A percentile compares a stretch with the other conserved stretches of the same genome.
Evolutionary conservation across 2,113 vertebrate genomes (phyloP).

Genomic region (Peromyscus maniculatus): DNA sequence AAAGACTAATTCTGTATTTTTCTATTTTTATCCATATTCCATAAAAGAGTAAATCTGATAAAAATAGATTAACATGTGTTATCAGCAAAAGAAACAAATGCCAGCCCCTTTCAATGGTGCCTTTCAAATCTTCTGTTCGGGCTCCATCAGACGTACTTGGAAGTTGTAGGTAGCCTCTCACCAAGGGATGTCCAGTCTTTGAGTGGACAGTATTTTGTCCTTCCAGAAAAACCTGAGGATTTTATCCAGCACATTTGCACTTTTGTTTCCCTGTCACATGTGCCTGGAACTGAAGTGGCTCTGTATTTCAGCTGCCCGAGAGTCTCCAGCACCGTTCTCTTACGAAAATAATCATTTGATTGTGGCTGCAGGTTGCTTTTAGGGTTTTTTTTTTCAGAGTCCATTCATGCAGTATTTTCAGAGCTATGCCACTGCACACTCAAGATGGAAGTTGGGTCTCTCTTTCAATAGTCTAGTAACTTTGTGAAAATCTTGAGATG

Average conservation of each 20-base stretch:
- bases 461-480: neutral
- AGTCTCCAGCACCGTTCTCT: neutral
- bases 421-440: neutral
- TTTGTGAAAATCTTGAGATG: neutral
- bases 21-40: constrained; percentile 1
- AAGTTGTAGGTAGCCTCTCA: neutral
- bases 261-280: neutral
- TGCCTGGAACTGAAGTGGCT: neutral
- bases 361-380: neutral
- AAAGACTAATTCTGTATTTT: neutral
- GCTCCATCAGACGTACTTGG: neutral
- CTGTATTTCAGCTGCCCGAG: neutral
- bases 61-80: neutral
- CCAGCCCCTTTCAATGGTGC: neutral
- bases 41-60: neutral
- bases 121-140: neutral
- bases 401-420: neutral
- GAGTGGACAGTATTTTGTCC: neutral
- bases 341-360: neutral
- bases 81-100: neutral
- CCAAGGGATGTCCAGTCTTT: neutral
- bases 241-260: neutral
- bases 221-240: neutral
- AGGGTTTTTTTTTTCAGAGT: neutral
- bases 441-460: neutral